A percentile compares a stretch with the other conserved stretches of the same genome.
These are phyloP conservation scores for Xylota segnis DNA, from an alignment of 2,888 invertebrate species.

Conservation along the genomic window DNA sequence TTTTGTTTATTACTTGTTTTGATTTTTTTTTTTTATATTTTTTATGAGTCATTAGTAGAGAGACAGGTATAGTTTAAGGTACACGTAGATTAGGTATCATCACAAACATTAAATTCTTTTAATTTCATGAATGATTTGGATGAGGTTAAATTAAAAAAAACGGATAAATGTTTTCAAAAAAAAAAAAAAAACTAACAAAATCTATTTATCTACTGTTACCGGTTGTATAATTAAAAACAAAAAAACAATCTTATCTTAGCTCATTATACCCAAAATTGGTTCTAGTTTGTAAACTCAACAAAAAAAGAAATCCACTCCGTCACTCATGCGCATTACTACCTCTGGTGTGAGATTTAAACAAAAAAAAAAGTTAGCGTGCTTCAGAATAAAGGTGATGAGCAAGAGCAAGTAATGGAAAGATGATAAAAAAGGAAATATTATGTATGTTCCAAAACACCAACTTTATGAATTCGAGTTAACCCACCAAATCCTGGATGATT, in stretches of 20 bases:
- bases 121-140: slow-evolving; percentile 65
- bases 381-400: slow-evolving; percentile 39
- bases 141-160: slow-evolving; percentile 61
- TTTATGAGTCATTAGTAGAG: slow-evolving; percentile 47
- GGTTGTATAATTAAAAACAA: slow-evolving; percentile 15
- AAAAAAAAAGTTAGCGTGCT: slow-evolving; percentile 58
- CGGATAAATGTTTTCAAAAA: slow-evolving; percentile 30
- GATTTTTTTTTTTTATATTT: slow-evolving; percentile 30
- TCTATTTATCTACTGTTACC: slow-evolving; percentile 34
- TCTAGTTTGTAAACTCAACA: slow-evolving; percentile 24
- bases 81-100: slow-evolving; percentile 54
- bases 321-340: slow-evolving; percentile 56
- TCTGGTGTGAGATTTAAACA: slow-evolving; percentile 8
- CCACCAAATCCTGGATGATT: slow-evolving; percentile 31
- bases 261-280: slow-evolving; percentile 10
- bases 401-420: slow-evolving; percentile 43
- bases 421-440: slow-evolving; percentile 14
- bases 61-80: slow-evolving; percentile 32
- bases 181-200: slow-evolving; percentile 39
- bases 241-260: slow-evolving; percentile 10
- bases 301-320: slow-evolving; percentile 13
- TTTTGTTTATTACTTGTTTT: slow-evolving; percentile 78
- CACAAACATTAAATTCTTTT: slow-evolving; percentile 41
- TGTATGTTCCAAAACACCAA: slow-evolving; percentile 67
- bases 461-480: slow-evolving; percentile 38